Evolutionary conservation across 2,888 invertebrate genomes (phyloP), one percentile per base, ranked within the genome.

Genomic region (Malacosoma neustria): DNA sequence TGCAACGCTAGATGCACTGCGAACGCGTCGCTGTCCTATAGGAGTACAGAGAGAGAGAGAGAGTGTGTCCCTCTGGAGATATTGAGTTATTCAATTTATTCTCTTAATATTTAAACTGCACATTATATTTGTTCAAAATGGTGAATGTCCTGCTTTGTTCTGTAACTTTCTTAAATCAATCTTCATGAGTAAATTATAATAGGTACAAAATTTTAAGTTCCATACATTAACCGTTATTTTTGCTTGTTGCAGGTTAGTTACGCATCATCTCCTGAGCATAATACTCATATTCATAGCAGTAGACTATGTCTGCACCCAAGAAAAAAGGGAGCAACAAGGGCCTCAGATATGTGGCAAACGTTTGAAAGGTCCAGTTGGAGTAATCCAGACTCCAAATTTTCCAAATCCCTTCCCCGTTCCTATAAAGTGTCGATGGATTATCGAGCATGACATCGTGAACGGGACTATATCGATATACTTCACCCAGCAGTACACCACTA

Each of bases 391-490:
- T 9, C 96, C 96, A 0, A 91, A 92, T 64, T 97, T 96, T 64
- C 97, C 97, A 0, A 85, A 88, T 41, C 88, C 91, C 13, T 97
- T 96, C 71, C 87, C 89, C 4, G 92, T 94, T 31, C 97, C 97
- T 11, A 91, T 96, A 43, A 89, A 89, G 51, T 96, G 96, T 70
- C 89, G 92, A 52, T 97, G 96, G 96, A n/a, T n/a, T n/a, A 93
- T 97, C 62, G 75, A 81, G 42, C 93, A 95, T 61, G 91, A 93
- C n/a, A 91, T 92, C 45, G 86, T 87, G 40, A 92, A 92, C 54
- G 89, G 91, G 6, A 91, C 92, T 35, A 95, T 96, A 60, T 90
- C 94, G 48, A 89, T 97, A 47, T 96, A 96, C 66, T 89, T 97
- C 53, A 96, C 95, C 1, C 96, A 97, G 64, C 89, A 95, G 54